phyloP scores from a whole-genome alignment of 2,113 vertebrate genomes.

The Callorhinus ursinus region DNA sequence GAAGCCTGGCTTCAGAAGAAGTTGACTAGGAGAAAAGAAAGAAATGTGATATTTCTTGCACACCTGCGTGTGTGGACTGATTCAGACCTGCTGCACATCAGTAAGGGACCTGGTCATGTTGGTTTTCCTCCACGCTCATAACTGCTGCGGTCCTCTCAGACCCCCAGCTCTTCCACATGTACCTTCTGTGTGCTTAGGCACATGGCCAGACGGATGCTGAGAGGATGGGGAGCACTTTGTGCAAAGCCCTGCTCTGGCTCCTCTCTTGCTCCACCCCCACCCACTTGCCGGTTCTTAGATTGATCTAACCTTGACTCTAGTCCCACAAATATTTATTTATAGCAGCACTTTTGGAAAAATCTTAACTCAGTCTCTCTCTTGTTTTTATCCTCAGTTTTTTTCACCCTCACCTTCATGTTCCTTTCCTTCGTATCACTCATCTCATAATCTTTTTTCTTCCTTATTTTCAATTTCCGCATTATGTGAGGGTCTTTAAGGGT shows the following conservation, averaged over 20 bases:
- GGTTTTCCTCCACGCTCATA: not conserved
- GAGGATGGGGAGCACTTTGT: not conserved
- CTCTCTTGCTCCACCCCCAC: not conserved
- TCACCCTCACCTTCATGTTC: not conserved
- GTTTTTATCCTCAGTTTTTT: not conserved
- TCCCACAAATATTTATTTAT: not conserved
- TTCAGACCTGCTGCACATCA: not conserved
- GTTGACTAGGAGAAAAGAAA: not conserved
- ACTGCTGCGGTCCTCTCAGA: not conserved
- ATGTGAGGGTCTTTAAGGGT: not conserved
- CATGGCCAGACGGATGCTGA: not conserved
- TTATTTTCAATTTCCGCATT: not conserved
- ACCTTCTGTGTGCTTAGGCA: not conserved
- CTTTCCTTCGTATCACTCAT: not conserved
- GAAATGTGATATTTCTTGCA: not conserved
- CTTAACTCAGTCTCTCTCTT: not conserved
- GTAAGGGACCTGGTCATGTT: not conserved
- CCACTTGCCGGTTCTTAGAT: not conserved
- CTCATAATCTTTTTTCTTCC: not conserved
- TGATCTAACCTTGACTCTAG: not conserved
- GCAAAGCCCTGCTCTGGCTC: not conserved
- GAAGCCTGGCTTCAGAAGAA: not conserved
- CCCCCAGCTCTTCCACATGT: not conserved
- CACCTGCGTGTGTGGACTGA: rapidly evolving
- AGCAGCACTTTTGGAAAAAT: not conserved